Evolutionary conservation across 2,797 vertebrate species (phyloP).

Genomic region (Phrynocephalus forsythii): DNA sequence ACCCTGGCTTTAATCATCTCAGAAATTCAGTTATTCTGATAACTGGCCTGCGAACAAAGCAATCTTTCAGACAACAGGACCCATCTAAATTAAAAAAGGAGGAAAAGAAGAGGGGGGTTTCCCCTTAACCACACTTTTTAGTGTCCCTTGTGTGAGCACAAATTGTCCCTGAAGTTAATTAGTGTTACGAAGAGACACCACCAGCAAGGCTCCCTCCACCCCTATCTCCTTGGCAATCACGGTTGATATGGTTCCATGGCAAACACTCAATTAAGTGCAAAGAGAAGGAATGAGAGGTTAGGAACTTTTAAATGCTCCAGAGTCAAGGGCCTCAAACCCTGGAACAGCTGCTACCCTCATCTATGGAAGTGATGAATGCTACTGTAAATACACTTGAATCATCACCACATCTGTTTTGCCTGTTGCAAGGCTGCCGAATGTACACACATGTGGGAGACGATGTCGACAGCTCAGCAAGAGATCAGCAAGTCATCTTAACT

Average conservation of each 20-base stretch:
- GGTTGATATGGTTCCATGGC: not conserved
- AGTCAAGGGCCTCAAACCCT: not conserved
- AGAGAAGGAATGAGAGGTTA: conserved; percentile 19
- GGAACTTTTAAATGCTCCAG: not conserved
- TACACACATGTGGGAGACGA: not conserved
- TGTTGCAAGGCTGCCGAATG: not conserved
- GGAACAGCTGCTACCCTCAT: not conserved
- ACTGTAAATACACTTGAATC: not conserved
- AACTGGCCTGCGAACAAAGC: conserved; percentile 20
- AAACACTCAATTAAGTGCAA: conserved; percentile 27
- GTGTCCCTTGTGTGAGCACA: not conserved
- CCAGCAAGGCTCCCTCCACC: not conserved
- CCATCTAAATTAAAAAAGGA: not conserved
- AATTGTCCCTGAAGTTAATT: conserved; percentile 4
- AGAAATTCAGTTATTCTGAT: conserved; percentile 24
- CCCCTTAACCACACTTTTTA: not conserved
- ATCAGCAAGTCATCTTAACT: not conserved
- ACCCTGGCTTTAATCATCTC: not conserved
- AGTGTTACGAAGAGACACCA: conserved; percentile 39
- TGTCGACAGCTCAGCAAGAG: not conserved
- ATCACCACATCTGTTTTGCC: not conserved
- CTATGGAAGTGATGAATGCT: not conserved
- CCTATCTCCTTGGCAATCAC: not conserved
- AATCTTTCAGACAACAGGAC: conserved; percentile 35
- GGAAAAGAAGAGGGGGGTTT: not conserved